These are phyloP conservation scores for Drosophila erecta DNA, from an alignment of 1,140 invertebrate genomes.

Conservation along the genomic window DNA sequence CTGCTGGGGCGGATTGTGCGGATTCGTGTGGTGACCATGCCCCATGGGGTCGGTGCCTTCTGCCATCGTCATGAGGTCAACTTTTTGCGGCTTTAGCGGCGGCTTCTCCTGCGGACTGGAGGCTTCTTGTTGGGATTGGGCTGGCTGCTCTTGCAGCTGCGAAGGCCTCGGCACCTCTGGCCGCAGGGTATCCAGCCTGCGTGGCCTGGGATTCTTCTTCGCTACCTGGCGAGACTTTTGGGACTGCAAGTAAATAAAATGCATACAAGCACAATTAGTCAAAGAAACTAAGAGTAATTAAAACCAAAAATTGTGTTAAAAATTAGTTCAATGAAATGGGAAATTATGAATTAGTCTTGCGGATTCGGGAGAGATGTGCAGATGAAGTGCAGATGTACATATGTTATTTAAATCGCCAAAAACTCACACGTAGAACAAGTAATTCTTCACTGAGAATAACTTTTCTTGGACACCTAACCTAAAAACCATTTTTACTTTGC, in stretches of 20 bases:
- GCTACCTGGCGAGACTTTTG: conserved; percentile 24
- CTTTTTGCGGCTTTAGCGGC: conserved; percentile 63
- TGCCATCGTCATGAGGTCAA: conserved; percentile 85
- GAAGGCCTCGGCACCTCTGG: conserved; percentile 16
- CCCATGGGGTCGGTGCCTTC: conserved; percentile 85
- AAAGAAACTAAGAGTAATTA: neutral
- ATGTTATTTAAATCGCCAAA: neutral
- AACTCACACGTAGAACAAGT: neutral
- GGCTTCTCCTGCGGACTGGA: conserved; percentile 31
- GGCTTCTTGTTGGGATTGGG: conserved; percentile 15
- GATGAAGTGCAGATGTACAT: neutral
- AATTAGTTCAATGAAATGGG: neutral
- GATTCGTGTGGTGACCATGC: conserved; percentile 79
- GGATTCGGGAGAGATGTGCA: neutral
- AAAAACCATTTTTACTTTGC: neutral
- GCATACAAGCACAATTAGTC: neutral
- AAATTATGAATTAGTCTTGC: conserved; percentile 1
- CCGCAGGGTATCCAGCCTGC: conserved; percentile 32
- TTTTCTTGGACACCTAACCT: neutral
- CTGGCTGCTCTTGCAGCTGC: conserved; percentile 3
- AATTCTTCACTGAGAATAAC: neutral
- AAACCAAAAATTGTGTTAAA: neutral
- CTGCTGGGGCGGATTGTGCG: conserved; percentile 71
- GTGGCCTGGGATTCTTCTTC: conserved; percentile 53
- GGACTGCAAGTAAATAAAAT: conserved; percentile 22